phyloP scores from a whole-genome alignment of 30 jellyfish, hydroid and myxozoan genomes.

The Chrysaora quinquecirrha region DNA sequence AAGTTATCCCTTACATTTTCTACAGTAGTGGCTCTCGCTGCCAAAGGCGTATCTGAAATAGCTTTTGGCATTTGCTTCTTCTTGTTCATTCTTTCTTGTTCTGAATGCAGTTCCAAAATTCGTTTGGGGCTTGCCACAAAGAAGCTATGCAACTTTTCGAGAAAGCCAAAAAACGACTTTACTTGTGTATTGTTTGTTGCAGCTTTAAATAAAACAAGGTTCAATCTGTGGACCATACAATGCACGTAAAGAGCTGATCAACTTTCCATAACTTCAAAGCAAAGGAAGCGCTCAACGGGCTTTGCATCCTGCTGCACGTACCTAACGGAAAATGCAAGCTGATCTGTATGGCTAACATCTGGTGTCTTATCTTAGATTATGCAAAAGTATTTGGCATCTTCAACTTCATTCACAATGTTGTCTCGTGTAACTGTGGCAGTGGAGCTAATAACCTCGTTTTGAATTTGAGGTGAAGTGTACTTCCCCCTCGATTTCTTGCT shows the following conservation, averaged over 20 bases:
- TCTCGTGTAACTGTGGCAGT: constrained; percentile 51
- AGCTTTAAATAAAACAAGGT: constrained; percentile 27
- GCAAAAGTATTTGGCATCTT: constrained; percentile 44
- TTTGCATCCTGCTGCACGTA: constrained; percentile 33
- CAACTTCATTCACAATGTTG: constrained; percentile 12
- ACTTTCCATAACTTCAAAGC: constrained; percentile 41
- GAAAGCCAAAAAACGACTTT: constrained; percentile 18
- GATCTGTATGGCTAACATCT: constrained; percentile 39
- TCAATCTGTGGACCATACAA: constrained; percentile 34
- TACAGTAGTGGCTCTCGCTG: constrained; percentile 41
- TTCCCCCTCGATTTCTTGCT: constrained; percentile 70
- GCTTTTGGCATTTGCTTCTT: constrained; percentile 39
- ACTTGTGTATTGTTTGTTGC: constrained; percentile 30
- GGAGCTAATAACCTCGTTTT: constrained; percentile 51
- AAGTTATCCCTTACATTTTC: constrained; percentile 25
- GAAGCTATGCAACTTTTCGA: constrained; percentile 13
- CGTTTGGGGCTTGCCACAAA: constrained; percentile 50
- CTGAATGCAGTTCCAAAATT: constrained; percentile 18
- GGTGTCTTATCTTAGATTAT: constrained; percentile 55
- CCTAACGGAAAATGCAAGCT: constrained; percentile 34
- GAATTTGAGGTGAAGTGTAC: constrained; percentile 62
- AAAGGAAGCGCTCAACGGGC: constrained; percentile 35
- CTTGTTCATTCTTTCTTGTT: constrained; percentile 4
- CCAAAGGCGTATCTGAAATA: constrained; percentile 33
- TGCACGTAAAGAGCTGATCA: constrained; percentile 23